phyloP scores from a whole-genome alignment of 2,113 vertebrate genomes.

The Seriola quinqueradiata region DNA sequence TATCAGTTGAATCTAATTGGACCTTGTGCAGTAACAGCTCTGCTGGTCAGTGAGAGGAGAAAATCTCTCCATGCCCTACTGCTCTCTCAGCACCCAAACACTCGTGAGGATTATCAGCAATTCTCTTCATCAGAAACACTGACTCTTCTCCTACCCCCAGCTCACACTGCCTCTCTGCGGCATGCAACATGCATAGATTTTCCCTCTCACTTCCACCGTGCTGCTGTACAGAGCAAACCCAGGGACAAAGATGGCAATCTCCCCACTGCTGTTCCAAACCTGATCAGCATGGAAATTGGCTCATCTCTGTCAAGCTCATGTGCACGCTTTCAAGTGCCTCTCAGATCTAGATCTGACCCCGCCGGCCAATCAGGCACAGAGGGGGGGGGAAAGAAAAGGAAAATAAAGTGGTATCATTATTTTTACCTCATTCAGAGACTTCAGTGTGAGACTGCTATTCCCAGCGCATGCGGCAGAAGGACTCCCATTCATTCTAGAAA shows the following conservation, averaged over 20 bases:
- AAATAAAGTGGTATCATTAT: constrained; percentile 44
- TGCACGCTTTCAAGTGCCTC: constrained; percentile 54
- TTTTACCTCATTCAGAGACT: constrained; percentile 89
- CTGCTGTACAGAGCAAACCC: constrained; percentile 55
- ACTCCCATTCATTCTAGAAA: constrained; percentile 86
- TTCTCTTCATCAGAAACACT: constrained; percentile 68
- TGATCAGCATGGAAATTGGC: constrained; percentile 74
- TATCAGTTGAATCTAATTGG: constrained; percentile 23
- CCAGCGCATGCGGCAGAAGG: constrained; percentile 84
- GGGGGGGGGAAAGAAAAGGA: not conserved
- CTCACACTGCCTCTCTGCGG: constrained; percentile 67
- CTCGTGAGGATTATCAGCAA: constrained; percentile 78
- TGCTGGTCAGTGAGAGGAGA: constrained; percentile 11
- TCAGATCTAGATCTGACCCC: constrained; percentile 49
- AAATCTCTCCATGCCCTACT: constrained; percentile 34
- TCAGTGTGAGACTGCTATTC: constrained; percentile 80
- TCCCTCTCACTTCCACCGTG: constrained; percentile 55
- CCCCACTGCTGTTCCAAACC: constrained; percentile 59
- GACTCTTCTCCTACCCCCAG: constrained; percentile 44
- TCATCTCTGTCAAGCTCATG: constrained; percentile 52
- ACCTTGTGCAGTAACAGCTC: constrained; percentile 30
- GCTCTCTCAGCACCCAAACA: constrained; percentile 58
- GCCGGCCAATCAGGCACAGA: constrained; percentile 30
- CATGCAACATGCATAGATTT: constrained; percentile 70
- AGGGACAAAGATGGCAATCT: constrained; percentile 78